Evolutionary conservation across 2,113 vertebrate genomes (phyloP), one percentile per base, ranked within the genome.

Genomic region (Catharus bicknelli): DNA sequence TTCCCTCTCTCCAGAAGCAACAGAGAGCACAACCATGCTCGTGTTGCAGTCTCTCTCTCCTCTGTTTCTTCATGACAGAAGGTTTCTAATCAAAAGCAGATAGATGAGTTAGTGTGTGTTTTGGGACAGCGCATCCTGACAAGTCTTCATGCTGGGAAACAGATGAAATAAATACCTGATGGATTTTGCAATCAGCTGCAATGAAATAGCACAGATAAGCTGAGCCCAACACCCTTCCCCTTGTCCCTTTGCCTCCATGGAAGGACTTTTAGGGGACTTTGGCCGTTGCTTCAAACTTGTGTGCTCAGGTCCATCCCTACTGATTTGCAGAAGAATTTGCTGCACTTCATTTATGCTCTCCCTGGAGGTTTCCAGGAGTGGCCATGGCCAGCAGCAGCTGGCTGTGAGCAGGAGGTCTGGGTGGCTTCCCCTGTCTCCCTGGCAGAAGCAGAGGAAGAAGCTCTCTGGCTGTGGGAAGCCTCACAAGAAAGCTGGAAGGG

Each of bases 51-150:
- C 63, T 85, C 34, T 76, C 20, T 90, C 29, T 73, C 42, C 70
- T 68, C 83, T 93, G 30, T n/a, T 86, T 55, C 68, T 79, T 90
- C 80, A 11, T 3, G 11, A 77, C 90, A 88, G 85, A 89, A 89
- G 36, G 58, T 88, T 83, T 77, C 77, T 96, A 95, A 95, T 95
- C 88, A 94, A 83, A 97, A 95, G 38, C 97, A 95, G 94, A 88
- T 79, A 54, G 55, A 62, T 42, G 26, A 38, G 42, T 69, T 83
- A 36, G 74, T 21, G 38, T 74, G 48, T 80, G 85, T 66, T 87
- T 90, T 94, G 83, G 83, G 86, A 66, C 67, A 88, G 57, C 4
- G 1, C 58, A 93, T 75, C 77, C 73, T 90, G 74, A 86, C 86
- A 78, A 87, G 63, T 26, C 83, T 76, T 82, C 0, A 0, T 92